phyloP scores from a whole-genome alignment of 2,797 vertebrate genomes.

The Pangasius larnaudii region DNA sequence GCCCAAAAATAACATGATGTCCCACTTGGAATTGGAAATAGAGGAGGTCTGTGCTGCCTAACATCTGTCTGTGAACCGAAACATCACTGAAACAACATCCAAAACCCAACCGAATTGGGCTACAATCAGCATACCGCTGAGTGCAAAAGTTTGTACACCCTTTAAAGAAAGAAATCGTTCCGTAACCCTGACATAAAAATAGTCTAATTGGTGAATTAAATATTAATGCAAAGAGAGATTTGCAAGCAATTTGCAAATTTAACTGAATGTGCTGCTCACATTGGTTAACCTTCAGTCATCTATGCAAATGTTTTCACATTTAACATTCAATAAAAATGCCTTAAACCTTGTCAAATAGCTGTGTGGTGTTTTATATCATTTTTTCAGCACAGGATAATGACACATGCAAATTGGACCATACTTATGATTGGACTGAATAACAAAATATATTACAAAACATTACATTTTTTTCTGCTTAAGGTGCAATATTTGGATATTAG shows the following conservation, averaged over 20 bases:
- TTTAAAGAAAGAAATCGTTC: background rate
- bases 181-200: background rate
- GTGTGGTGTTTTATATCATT: background rate
- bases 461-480: too few relatives aligned
- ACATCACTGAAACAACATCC: background rate
- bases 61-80: background rate
- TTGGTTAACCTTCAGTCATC: background rate
- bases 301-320: background rate
- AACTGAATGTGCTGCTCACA: background rate
- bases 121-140: background rate
- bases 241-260: background rate
- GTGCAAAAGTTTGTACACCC: background rate
- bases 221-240: background rate
- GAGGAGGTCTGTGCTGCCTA: slow-evolving; percentile 61
- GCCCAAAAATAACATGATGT: slow-evolving; percentile 72
- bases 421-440: background rate
- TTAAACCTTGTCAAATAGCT: background rate
- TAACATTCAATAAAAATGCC: background rate
- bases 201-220: background rate
- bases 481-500: background rate
- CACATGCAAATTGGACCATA: too few relatives aligned
- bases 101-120: background rate
- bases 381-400: background rate
- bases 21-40: slow-evolving; percentile 62
- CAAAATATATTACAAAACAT: background rate